Evolutionary conservation across 2,797 vertebrate species (phyloP), one percentile per base, ranked within the genome.

Genomic region (Xenops minutus): DNA sequence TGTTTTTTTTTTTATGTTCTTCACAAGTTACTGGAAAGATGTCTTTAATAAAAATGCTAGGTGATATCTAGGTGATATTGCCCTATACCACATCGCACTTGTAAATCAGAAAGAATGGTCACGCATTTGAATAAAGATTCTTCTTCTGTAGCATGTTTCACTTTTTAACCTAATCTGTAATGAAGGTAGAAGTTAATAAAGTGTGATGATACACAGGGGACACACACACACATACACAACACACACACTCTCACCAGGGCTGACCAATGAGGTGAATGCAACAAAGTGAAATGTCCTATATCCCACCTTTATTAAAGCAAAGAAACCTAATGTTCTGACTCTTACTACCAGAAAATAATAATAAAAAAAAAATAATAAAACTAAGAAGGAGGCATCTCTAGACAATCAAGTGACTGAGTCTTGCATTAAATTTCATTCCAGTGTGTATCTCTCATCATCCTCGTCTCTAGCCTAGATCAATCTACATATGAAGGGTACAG

Each of bases 111-210:
- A 90, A 80, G 68, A 77, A 52, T 58, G 91, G 89, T 92, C 92
- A 92, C 36, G 19, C 43, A 62, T 89, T 88, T 87, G 67, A 95
- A 75, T 61, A 86, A 78, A 58, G 51, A 43, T 54, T 46, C 34
- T 55, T 64, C 34, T 62, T 81, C 52, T 46, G 58, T 43, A 26
- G 24, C 72, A 52, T 2, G 0, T 88, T 75, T 92, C 67, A 68
- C 80, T 92, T 90, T 86, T 86, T 84, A 92, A 94, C 63, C 43
- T 84, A 81, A 73, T 56, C 83, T 41, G 7, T 75, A 82, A 95
- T 73, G 88, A 95, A 95, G 76, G 87, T 79, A 96, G 95, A 92
- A 97, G 82, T 93, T 93, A 93, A 86, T 69, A 72, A 95, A 97
- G 89, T 84, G 46, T 87, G 92, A 83, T 86, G 94, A 43, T 78